These are phyloP conservation scores for Clunio marinus DNA, from an alignment of 2,888 invertebrate species.

Conservation along the genomic window DNA sequence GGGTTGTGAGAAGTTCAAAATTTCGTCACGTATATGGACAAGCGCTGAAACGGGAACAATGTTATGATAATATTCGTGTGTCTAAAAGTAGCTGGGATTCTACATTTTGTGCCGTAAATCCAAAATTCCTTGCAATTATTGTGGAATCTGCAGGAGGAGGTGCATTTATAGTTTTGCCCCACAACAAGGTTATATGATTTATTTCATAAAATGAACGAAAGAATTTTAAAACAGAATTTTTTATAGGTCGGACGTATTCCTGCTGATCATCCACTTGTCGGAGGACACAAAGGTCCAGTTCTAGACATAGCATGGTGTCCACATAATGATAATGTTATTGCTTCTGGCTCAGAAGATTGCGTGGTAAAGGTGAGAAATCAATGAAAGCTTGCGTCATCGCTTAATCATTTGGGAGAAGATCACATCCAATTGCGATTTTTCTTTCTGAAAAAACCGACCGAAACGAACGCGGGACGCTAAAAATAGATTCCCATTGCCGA, in stretches of 20 bases:
- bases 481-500: no score
- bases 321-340: constrained; percentile 96
- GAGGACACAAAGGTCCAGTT: constrained; percentile 95
- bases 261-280: constrained; percentile 89
- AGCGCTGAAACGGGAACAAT: constrained; percentile 89
- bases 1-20: constrained; percentile 94
- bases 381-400: constrained; percentile 20
- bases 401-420: neutral
- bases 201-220: neutral
- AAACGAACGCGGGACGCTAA: constrained; percentile 4
- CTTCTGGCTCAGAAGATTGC: constrained; percentile 95
- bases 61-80: constrained; percentile 95
- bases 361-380: constrained; percentile 69
- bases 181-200: constrained; percentile 69
- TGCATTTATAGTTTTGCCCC: constrained; percentile 90
- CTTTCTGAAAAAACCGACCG: neutral
- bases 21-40: constrained; percentile 91
- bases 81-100: constrained; percentile 98
- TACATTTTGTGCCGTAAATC: constrained; percentile 97
- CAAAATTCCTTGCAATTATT: constrained; percentile 94
- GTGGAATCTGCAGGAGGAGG: constrained; percentile 96
- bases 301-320: constrained; percentile 98
- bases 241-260: constrained; percentile 87
- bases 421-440: constrained; percentile 31
- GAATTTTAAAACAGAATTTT: neutral